Base-by-base conservation (phyloP, 2,797 vertebrate genomes). In the Pseudocheirus occidentalis region DNA sequence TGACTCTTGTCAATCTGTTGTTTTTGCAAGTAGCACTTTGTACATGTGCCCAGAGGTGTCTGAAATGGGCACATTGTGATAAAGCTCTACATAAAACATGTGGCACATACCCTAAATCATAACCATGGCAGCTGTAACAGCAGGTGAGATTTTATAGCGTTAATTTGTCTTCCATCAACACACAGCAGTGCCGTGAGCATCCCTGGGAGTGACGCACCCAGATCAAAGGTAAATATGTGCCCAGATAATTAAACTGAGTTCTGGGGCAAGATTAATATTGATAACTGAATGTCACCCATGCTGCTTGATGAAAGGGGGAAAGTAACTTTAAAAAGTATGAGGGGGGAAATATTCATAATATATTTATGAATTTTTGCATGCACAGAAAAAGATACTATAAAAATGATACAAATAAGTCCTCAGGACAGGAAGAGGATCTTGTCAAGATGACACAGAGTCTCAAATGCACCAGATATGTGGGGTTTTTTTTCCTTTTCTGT, bases 1-100 rank as follows among this genome's bases (percentile, higher is more conserved):
- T n/a, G 87, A 18, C 54, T 94, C 95, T 93, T 95, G 94, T 92
- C 98, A 96, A 93, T 95, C 95, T 97, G 96, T 92, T 97, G 96
- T 96, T 96, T 98, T 97, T 93, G 13, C 97, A 93, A 96, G 91
- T 57, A 29, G 54, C 87, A n/a, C 92, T 95, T 94, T 94, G 59
- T 92, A 90, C 81, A 93, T 92, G 52, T 95, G 95, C 97, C 97
- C 95, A 96, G 97, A 97, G 95, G 97, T 94, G 52, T 91, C 91
- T 4, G 24, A 57, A 96, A 95, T 94, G 91, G 97, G 94, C 56
- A 56, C 55, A 46, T 40, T 94, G 91, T 95, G 94, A 95, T 97
- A 97, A 97, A 98, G 97, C 87, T 56, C 97, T 55, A 95, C 93
- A 97, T 95, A 97, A 98, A 97, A 93, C 95, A 97, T 94, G 92